Evolutionary conservation across 2,113 vertebrate genomes (phyloP), one percentile per base, ranked within the genome.

Genomic region (Silurus meridionalis): DNA sequence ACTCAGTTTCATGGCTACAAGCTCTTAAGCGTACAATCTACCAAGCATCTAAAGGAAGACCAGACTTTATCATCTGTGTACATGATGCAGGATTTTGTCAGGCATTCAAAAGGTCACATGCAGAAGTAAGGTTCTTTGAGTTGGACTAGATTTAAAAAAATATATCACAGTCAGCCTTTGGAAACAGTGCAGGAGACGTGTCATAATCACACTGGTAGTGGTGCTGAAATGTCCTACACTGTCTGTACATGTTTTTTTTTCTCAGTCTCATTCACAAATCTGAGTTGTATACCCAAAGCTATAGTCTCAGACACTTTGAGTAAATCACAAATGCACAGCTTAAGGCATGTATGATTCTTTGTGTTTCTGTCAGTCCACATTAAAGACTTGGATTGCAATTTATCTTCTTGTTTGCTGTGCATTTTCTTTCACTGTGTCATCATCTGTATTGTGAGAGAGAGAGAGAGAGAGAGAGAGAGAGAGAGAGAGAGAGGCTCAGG

Each of bases 351-450:
- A 57, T 7, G 1, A 50, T 21, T 71, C 21, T 86, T 69, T 80
- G 6, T 61, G 57, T 80, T 8, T 53, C 37, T 72, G 55, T 48
- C 79, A 53, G 58, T 48, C 57, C 57, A 72, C 46, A 82, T 61
- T 86, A 72, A 83, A 82, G 74, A 37, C 53, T 67, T 78, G 63
- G 57, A 58, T 67, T 81, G 57, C 72, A 64, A 87, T 82, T 77
- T 63, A 52, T 83, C 77, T 72, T 60, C 67, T 83, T 87, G 75
- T 86, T 87, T 66, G 15, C 60, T 81, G 61, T 58, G 81, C 66
- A 75, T 63, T 28, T 21, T 52, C n/a, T 53, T 77, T 81, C n/a
- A 17, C 6, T 46, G 25, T 82, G 78, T 85, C 72, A 71, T 89
- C 83, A 52, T 46, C 64, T 25, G 5, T 64, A 46, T 66, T n/a